These are phyloP conservation scores for Struthidea cinerea DNA, from an alignment of 2,113 vertebrate species.

Conservation along the genomic window DNA sequence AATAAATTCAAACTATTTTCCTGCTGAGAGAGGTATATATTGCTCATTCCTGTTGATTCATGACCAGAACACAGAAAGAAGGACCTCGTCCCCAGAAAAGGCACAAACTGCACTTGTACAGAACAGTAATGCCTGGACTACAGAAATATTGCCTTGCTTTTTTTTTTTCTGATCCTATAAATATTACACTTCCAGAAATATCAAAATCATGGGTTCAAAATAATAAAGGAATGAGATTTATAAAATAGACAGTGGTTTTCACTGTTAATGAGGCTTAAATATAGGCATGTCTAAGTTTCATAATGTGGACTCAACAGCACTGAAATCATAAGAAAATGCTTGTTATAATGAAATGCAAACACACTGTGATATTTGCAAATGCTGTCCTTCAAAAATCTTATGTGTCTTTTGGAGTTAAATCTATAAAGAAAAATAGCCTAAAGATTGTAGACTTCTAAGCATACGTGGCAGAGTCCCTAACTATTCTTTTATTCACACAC, in stretches of 20 bases:
- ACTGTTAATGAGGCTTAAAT: neutral
- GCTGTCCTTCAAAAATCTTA: neutral
- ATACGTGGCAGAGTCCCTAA: neutral
- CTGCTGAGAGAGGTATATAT: neutral
- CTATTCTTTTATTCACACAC: neutral
- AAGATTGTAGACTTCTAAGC: neutral
- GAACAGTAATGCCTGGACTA: neutral
- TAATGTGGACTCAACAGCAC: neutral
- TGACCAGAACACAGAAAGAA: neutral
- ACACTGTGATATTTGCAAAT: neutral
- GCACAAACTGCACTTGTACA: neutral
- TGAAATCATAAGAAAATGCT: neutral
- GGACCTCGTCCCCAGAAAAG: neutral
- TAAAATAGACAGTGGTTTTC: neutral
- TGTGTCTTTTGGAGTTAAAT: neutral
- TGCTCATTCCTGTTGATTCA: neutral
- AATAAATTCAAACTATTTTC: neutral
- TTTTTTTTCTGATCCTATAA: neutral
- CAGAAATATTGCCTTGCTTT: neutral
- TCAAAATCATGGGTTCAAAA: neutral
- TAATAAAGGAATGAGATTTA: neutral
- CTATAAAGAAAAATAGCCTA: neutral
- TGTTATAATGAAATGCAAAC: neutral
- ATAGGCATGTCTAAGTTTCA: neutral
- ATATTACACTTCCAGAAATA: neutral